Percentiles rank a stretch among this genome's conserved stretches.
These are phyloP conservation scores for Empis stercorea DNA, from an alignment of 2,888 invertebrate species.

Conservation along the genomic window DNA sequence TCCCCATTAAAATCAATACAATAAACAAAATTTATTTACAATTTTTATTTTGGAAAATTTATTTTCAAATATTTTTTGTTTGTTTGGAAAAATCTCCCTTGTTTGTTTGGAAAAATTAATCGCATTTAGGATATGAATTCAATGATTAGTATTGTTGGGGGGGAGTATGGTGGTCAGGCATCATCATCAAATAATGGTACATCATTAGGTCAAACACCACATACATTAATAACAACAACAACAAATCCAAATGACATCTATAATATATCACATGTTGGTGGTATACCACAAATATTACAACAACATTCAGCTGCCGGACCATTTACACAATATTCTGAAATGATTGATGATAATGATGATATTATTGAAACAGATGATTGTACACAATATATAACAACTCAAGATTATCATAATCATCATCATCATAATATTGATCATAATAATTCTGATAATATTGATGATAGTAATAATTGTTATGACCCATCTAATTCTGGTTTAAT, in stretches of 20 bases:
- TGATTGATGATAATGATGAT: slow-evolving; percentile 25
- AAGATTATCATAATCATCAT: slow-evolving; percentile 1
- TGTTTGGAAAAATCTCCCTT: too few species aligned
- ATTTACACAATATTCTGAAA: slow-evolving; percentile 30
- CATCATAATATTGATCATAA: slow-evolving; percentile 14
- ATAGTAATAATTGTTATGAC: slow-evolving; percentile 22
- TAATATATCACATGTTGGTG: slow-evolving; percentile 31
- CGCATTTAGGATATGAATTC: slow-evolving; percentile 35
- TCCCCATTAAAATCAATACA: slow-evolving; percentile 9
- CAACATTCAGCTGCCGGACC: slow-evolving; percentile 29
- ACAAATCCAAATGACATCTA: slow-evolving; percentile 30
- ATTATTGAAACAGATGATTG: slow-evolving; percentile 10
- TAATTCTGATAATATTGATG: slow-evolving; percentile 24
- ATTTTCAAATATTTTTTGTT: background rate
- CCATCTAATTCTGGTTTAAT: slow-evolving; percentile 24
- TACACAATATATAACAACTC: slow-evolving; percentile 16
- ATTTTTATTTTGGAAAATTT: too few species aligned
- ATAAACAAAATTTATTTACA: background rate
- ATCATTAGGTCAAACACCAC: slow-evolving; percentile 19
- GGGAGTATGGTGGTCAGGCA: slow-evolving; percentile 33
- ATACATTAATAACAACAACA: slow-evolving; percentile 27
- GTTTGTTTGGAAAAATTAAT: slow-evolving; percentile 7
- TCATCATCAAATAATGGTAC: slow-evolving; percentile 10
- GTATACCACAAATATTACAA: slow-evolving; percentile 32
- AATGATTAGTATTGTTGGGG: slow-evolving; percentile 37